Evolutionary conservation across 2,888 invertebrate genomes (phyloP).

Genomic region (Caenorhabditis uteleia): DNA sequence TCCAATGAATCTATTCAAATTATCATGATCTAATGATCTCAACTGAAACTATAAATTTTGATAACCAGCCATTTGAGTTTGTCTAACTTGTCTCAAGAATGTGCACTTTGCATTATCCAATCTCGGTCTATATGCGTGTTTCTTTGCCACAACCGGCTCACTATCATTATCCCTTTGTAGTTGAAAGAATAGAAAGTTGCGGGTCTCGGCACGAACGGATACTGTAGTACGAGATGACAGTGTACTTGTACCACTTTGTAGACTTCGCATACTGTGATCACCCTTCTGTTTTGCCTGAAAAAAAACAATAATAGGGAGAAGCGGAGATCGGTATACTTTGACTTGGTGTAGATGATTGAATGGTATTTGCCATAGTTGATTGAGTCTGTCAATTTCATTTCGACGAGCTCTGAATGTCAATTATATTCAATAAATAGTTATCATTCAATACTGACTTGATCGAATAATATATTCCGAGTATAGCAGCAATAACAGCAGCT

Average conservation of each 20-base stretch:
- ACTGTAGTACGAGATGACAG: slow-evolving; percentile 38
- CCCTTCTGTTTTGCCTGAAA: slow-evolving; percentile 18
- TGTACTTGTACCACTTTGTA: slow-evolving; percentile 45
- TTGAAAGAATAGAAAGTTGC: slow-evolving; percentile 32
- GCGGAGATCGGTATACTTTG: too few relatives aligned
- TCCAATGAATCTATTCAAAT: slow-evolving; percentile 63
- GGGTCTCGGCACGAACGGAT: slow-evolving; percentile 34
- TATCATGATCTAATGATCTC: slow-evolving; percentile 54
- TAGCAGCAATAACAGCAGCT: slow-evolving; percentile 20
- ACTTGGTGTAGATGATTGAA: slow-evolving; percentile 23
- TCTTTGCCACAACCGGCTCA: slow-evolving; percentile 39
- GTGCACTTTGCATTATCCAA: slow-evolving; percentile 26
- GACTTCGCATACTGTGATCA: slow-evolving; percentile 37
- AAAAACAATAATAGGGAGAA: too few relatives aligned
- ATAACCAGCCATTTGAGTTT: too few relatives aligned
- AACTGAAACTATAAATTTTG: slow-evolving; percentile 53
- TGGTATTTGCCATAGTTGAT: slow-evolving; percentile 50
- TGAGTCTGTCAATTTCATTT: slow-evolving; percentile 41
- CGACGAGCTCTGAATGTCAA: slow-evolving; percentile 21
- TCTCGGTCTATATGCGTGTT: slow-evolving; percentile 30
- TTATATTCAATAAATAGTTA: slow-evolving; percentile 11
- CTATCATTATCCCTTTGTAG: slow-evolving; percentile 19
- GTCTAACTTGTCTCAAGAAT: slow-evolving; percentile 33
- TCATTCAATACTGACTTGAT: too few relatives aligned
- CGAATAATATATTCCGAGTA: too few relatives aligned